Conservation (phyloP, 2,888 invertebrate species). For the Athalia cordata region DNA sequence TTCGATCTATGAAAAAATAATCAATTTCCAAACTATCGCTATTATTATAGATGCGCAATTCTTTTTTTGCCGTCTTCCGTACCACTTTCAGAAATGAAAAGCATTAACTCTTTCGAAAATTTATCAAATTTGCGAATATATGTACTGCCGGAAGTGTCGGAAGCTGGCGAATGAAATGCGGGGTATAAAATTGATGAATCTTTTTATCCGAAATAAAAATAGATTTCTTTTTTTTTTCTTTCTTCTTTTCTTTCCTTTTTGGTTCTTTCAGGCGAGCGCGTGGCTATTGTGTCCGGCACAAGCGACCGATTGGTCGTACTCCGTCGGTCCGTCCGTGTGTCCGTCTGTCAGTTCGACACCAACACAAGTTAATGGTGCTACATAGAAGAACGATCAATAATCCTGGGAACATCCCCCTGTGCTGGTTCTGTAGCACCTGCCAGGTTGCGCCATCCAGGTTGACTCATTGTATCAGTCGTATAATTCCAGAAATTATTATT, state of each 20-base stretch:
- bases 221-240: no score
- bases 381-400: constrained; percentile 67
- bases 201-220: not conserved
- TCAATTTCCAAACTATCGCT: no score
- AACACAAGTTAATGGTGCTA: constrained; percentile 32
- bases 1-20: no score
- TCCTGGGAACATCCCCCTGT: constrained; percentile 69
- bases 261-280: constrained; percentile 11
- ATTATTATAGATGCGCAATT: no score
- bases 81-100: no score
- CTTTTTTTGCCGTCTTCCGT: no score
- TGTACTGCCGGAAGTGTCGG: no score
- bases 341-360: constrained; percentile 44
- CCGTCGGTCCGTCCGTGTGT: constrained; percentile 24
- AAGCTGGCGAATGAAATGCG: not conserved
- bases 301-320: constrained; percentile 19
- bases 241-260: not conserved
- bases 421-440: constrained; percentile 58
- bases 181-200: not conserved
- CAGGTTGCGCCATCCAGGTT: constrained; percentile 45
- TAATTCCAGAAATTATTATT: constrained; percentile 28
- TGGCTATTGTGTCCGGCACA: constrained; percentile 38
- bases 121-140: no score
- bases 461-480: constrained; percentile 40
- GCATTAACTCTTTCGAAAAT: no score